A percentile compares a stretch with the other conserved stretches of the same genome.
phyloP scores from a whole-genome alignment of 1,140 invertebrate species.

The Galleria mellonella region DNA sequence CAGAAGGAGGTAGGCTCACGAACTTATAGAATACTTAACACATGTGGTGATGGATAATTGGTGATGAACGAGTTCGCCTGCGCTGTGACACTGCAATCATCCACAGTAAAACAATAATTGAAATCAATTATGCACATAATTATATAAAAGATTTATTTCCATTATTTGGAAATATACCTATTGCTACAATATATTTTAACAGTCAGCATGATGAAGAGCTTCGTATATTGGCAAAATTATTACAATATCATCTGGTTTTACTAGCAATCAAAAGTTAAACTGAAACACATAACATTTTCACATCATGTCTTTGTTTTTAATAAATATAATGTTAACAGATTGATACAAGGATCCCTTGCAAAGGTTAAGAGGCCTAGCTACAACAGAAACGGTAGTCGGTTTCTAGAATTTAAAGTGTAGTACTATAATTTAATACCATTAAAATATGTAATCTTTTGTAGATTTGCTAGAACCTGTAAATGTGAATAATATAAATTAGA shows the following conservation, averaged over 20 bases:
- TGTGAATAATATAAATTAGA: constrained; percentile 49
- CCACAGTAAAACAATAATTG: too few relatives aligned
- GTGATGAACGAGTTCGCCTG: constrained; percentile 15
- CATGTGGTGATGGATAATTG: constrained; percentile 37
- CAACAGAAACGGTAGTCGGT: constrained; percentile 49
- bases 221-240: neutral
- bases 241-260: neutral
- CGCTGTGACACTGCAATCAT: too few relatives aligned
- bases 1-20: constrained; percentile 67
- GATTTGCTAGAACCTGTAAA: constrained; percentile 64
- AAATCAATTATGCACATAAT: too few relatives aligned
- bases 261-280: too few relatives aligned
- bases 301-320: neutral
- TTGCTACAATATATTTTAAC: too few relatives aligned
- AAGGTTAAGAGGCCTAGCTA: constrained; percentile 45
- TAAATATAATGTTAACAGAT: constrained; percentile 47
- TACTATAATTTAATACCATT: constrained; percentile 39
- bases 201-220: neutral
- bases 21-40: constrained; percentile 41
- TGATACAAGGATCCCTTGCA: constrained; percentile 40
- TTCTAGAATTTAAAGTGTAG: constrained; percentile 47
- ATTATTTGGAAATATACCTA: too few relatives aligned
- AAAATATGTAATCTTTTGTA: constrained; percentile 49
- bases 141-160: too few relatives aligned
- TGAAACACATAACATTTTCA: too few relatives aligned